These are phyloP conservation scores for Lagopus muta DNA, from an alignment of 2,113 vertebrate genomes.

Conservation along the genomic window DNA sequence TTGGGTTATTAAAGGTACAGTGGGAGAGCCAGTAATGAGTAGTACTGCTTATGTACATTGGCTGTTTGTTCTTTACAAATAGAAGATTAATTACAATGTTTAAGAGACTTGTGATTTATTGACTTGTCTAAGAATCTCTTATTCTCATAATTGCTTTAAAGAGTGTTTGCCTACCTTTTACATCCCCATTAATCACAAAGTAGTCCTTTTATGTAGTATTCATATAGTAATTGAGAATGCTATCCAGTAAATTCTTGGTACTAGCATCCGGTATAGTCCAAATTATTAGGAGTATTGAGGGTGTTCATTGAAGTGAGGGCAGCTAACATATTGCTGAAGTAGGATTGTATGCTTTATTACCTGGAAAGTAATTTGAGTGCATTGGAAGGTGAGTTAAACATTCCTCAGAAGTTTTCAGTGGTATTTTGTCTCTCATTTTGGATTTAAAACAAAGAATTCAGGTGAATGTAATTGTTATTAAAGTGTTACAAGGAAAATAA, in stretches of 20 bases:
- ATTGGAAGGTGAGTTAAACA: not conserved
- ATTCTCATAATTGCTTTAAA: slow-evolving; percentile 19
- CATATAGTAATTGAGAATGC: not conserved
- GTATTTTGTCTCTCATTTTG: not conserved
- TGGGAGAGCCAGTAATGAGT: slow-evolving; percentile 9
- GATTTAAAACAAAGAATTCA: not conserved
- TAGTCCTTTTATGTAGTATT: not conserved
- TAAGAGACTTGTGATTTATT: slow-evolving; percentile 32
- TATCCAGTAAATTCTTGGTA: not conserved
- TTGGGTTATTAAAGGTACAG: slow-evolving; percentile 39
- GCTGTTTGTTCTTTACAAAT: slow-evolving; percentile 33
- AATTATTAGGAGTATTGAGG: not conserved
- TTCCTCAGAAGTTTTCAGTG: not conserved
- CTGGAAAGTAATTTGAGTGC: not conserved
- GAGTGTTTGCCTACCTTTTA: slow-evolving; percentile 3
- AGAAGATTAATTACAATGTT: slow-evolving; percentile 14
- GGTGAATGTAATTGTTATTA: not conserved
- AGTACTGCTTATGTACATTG: not conserved
- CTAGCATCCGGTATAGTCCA: not conserved
- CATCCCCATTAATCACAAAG: not conserved
- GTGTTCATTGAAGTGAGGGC: not conserved
- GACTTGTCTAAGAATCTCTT: slow-evolving; percentile 23
- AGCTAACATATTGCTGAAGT: not conserved
- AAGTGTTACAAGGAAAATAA: not conserved
- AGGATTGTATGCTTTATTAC: not conserved